These are phyloP conservation scores for Drosophila sproati DNA, from an alignment of 1,140 invertebrate genomes.

Conservation along the genomic window DNA sequence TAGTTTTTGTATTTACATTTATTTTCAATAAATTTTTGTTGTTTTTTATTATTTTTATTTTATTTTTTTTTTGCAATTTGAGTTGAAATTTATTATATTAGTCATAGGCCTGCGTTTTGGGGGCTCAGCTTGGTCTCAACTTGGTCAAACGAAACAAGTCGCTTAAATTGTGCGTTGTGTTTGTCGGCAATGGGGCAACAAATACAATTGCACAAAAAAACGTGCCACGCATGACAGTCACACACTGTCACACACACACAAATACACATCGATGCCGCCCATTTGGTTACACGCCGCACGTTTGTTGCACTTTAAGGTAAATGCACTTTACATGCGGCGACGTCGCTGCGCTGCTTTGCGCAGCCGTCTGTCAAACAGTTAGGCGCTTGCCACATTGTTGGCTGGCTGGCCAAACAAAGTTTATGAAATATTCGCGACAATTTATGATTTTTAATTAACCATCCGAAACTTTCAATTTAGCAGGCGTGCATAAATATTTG, in stretches of 20 bases:
- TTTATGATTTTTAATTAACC: constrained; percentile 75
- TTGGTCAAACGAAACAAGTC: constrained; percentile 58
- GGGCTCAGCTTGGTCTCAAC: constrained; percentile 36
- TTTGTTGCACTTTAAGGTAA: constrained; percentile 72
- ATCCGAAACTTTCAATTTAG: constrained; percentile 63
- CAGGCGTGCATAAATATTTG: constrained; percentile 46
- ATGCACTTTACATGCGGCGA: constrained; percentile 61
- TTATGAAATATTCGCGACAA: constrained; percentile 63
- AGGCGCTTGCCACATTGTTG: constrained; percentile 17
- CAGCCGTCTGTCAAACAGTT: constrained; percentile 32
- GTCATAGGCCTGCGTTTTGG: constrained; percentile 51
- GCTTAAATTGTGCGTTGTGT: constrained; percentile 34
- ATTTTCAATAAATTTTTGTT: constrained; percentile 13
- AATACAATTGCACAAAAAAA: constrained; percentile 69
- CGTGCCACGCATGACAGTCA: constrained; percentile 71
- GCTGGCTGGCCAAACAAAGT: constrained; percentile 12
- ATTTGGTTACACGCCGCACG: constrained; percentile 33
- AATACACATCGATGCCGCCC: constrained; percentile 17
- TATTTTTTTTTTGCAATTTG: not conserved
- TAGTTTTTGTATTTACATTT: not conserved
- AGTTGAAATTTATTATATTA: constrained; percentile 43
- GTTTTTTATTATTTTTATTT: not conserved
- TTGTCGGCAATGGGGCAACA: constrained; percentile 29
- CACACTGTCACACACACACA: constrained; percentile 36
- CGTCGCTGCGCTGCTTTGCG: constrained; percentile 18